Evolutionary conservation across 2,888 invertebrate species (phyloP).

Genomic region (Beris morrisii): DNA sequence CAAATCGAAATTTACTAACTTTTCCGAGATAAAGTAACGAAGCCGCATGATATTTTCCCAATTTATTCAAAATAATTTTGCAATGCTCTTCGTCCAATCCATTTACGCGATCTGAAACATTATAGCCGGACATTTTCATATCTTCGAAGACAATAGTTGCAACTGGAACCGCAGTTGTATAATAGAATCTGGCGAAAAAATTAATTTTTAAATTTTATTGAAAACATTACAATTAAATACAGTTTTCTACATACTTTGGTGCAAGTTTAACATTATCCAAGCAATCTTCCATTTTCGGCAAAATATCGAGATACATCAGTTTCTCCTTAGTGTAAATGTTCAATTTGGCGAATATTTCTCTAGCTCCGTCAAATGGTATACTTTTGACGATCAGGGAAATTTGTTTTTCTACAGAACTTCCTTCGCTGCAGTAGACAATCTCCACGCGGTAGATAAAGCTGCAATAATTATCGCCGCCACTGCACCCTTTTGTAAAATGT

Average conservation of each 20-base stretch:
- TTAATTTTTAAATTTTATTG: neutral
- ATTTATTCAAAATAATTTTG: constrained; percentile 56
- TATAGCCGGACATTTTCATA: constrained; percentile 57
- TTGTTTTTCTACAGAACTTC: constrained; percentile 25
- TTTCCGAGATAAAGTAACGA: constrained; percentile 60
- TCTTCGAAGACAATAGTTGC: constrained; percentile 58
- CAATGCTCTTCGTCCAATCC: constrained; percentile 61
- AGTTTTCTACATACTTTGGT: constrained; percentile 35
- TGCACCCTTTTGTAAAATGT: constrained; percentile 40
- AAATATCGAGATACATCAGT: constrained; percentile 41
- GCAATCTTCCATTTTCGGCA: constrained; percentile 39
- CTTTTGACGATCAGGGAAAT: constrained; percentile 39
- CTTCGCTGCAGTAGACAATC: constrained; percentile 3
- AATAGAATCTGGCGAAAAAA: constrained; percentile 12
- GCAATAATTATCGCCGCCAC: constrained; percentile 33
- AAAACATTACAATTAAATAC: neutral
- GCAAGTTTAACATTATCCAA: constrained; percentile 34
- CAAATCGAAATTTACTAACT: constrained; percentile 47
- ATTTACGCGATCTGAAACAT: constrained; percentile 58
- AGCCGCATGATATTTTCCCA: constrained; percentile 61
- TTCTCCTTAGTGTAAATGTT: constrained; percentile 44
- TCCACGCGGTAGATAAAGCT: constrained; percentile 32
- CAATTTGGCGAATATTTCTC: constrained; percentile 46
- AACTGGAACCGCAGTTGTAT: constrained; percentile 15
- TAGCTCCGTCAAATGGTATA: constrained; percentile 36